Base-by-base conservation (phyloP, 30 jellyfish, hydroid and myxozoan species). In the Aurelia aurita complex sp. Pacific region DNA sequence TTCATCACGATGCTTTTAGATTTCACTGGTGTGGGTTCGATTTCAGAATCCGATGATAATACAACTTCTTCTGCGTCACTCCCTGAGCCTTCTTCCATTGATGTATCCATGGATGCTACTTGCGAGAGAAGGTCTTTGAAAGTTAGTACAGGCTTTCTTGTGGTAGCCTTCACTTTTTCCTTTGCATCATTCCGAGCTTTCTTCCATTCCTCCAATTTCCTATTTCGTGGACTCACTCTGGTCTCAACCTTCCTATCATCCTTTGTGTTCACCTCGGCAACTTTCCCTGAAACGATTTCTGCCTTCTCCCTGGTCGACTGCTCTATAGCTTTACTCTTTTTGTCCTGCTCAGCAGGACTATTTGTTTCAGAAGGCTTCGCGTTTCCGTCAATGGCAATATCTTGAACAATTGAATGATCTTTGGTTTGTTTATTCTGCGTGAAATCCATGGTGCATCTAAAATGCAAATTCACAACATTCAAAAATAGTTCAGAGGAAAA, bases 361-460 rank as follows among this genome's bases (percentile, higher is more conserved):
- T 57, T 0, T 29, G 60, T 75, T 18, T 33, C 83, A 73, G 6
- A 14, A 73, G 33, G 42, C 17, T 29, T 75, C 29, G 38, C 2
- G 19, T 2, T 18, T 46, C 53, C 42, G 16, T 75, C 85, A 53
- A 19, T 76, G 15, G 75, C 1, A 70, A 4, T 29, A 23, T 50
- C 63, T 40, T 50, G 82, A 18, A 46, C 8, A 46, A 4, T 14
- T 61, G 43, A 2, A 0, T 19, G 34, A 29, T 59, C 68, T 14
- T 2, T 62, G 3, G 77, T 5, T 5, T 52, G 10, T 2, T 43
- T 70, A 19, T 15, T 16, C 12, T 18, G 53, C 13, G 14, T 16
- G 11, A 57, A 15, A 77, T 77, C 88, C 88, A 77, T 64, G 12
- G 88, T 77, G 68, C 79, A 64, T 32, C 85, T 75, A 32, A 63